phyloP scores from a whole-genome alignment of 2,113 vertebrate genomes.

The Marmota monax region DNA sequence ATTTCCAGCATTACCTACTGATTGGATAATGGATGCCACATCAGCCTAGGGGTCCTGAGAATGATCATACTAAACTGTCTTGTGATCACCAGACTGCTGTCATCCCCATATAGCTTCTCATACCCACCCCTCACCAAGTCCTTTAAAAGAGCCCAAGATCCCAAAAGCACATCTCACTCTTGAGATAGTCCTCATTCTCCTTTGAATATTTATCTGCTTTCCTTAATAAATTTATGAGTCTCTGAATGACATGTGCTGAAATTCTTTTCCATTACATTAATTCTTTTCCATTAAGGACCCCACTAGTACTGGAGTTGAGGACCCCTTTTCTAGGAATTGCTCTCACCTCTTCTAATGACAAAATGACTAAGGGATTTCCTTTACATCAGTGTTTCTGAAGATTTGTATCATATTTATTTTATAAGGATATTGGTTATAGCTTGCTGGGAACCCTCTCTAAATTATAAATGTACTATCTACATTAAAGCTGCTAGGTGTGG shows the following conservation, averaged over 20 bases:
- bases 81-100: too few species aligned
- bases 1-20: too few species aligned
- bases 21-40: too few species aligned
- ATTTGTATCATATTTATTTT: neutral
- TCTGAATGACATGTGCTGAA: neutral
- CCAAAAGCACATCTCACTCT: neutral
- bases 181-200: too few species aligned
- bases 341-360: neutral
- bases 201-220: neutral
- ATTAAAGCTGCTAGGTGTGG: too few species aligned
- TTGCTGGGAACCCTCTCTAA: neutral
- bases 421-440: neutral
- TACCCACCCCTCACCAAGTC: too few species aligned
- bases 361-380: slow-evolving; percentile 10
- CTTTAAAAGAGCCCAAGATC: too few species aligned
- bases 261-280: neutral
- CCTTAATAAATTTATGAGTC: too few species aligned
- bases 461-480: neutral
- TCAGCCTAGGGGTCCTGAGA: too few species aligned
- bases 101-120: too few species aligned
- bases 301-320: neutral
- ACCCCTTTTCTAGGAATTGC: neutral
- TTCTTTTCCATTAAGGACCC: neutral
- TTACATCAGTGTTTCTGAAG: neutral
- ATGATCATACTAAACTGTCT: too few species aligned